Percentiles rank a stretch among this genome's conserved stretches.
phyloP scores from a whole-genome alignment of 2,797 vertebrate genomes.

The Enteromius radiatus region DNA sequence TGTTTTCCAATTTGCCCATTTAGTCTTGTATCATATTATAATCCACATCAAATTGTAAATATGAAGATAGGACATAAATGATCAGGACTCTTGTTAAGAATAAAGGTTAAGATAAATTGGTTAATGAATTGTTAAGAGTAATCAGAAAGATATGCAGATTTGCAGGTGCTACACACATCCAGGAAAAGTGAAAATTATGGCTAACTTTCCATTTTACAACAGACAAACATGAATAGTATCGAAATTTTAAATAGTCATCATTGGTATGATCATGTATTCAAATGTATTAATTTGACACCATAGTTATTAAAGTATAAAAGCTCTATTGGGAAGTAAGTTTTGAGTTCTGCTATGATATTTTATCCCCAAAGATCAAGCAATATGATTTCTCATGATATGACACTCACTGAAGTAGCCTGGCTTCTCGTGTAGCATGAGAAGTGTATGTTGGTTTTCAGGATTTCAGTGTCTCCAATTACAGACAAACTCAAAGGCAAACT shows the following conservation, averaged over 20 bases:
- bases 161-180: neutral
- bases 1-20: neutral
- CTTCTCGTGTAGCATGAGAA: neutral
- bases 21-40: neutral
- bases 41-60: neutral
- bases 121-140: too few species aligned
- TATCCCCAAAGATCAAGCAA: neutral
- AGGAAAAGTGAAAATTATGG: neutral
- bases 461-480: slow-evolving; percentile 39
- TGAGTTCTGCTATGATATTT: neutral
- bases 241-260: neutral
- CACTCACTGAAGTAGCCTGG: neutral
- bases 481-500: slow-evolving; percentile 41
- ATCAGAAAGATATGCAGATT: neutral
- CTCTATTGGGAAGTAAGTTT: neutral
- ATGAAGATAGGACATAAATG: too few species aligned
- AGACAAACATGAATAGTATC: neutral
- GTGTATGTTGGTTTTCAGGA: neutral
- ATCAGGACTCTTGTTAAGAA: neutral
- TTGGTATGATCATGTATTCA: neutral
- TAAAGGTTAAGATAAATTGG: too few species aligned
- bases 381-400: neutral
- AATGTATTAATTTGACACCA: neutral
- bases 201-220: neutral
- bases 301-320: neutral